Base-by-base conservation (phyloP, 2,113 vertebrate genomes). In the Perccottus glenii region DNA sequence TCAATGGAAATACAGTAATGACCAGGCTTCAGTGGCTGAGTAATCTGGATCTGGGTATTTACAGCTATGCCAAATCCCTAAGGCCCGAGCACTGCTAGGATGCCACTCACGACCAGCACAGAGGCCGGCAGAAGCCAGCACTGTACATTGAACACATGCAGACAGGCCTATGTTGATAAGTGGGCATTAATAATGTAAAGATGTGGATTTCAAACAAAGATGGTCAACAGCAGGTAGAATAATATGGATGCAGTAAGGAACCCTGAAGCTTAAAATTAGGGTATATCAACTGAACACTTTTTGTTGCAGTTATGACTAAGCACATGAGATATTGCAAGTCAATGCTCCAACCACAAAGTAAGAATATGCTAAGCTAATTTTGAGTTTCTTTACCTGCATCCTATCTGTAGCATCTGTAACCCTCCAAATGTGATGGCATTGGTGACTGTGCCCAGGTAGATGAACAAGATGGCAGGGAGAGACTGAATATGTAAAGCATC, bases 371-470 rank as follows among this genome's bases (percentile, higher is more conserved):
- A n/a, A n/a, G n/a, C n/a, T n/a, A n/a, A n/a, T n/a, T n/a, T n/a
- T n/a, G n/a, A n/a, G n/a, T n/a, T n/a, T n/a, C n/a, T n/a, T n/a
- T 84, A 98, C 98, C 96, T 99, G 98, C 98, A 99, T 98, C 91
- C 95, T 99, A 0, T 99, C 96, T 0, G 98, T 99, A 9, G 98
- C 98, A 6, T 99, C 98, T n/a, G 94, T 62, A 99, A 86, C 0
- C 98, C 98, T 72, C 97, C 98, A 10, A 99, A 99, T 2, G 98
- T 99, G 93, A 99, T 99, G 2, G 98, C 98, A 0, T 99, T 99
- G 75, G 97, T 99, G 73, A 99, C 95, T 0, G 98, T 99, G 56
- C 94, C 98, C 89, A 99, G 89, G 78, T 99, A 99, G 83, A 99
- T 98, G 90, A 99, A 99, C 74, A 99, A 88, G 84, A 97, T 94